Conservation (phyloP, 2,888 invertebrate genomes). For the Meteorus colon region DNA sequence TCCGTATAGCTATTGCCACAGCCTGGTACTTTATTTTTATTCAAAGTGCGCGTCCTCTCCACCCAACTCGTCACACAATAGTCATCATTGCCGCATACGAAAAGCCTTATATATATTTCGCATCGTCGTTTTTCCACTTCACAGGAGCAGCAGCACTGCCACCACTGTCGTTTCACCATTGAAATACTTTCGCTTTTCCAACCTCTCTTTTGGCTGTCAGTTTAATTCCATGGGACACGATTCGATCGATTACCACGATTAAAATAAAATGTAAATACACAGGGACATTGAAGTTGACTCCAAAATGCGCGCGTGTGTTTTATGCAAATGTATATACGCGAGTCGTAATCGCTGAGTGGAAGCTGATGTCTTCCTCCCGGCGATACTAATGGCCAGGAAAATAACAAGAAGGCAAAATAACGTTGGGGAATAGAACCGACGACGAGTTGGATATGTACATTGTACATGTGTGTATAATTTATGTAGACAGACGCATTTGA, state of each 20-base stretch:
- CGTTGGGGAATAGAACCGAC: constrained; percentile 49
- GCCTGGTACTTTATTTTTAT: constrained; percentile 70
- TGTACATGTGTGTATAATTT: constrained; percentile 3
- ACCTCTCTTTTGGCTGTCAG: constrained; percentile 47
- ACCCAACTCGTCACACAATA: constrained; percentile 35
- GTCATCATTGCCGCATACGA: constrained; percentile 40
- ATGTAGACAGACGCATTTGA: not conserved
- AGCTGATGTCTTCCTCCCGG: constrained; percentile 69
- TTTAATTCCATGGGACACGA: constrained; percentile 64
- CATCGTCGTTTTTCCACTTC: constrained; percentile 24
- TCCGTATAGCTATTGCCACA: constrained; percentile 55
- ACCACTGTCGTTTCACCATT: constrained; percentile 15
- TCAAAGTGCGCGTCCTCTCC: constrained; percentile 61
- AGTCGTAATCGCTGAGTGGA: constrained; percentile 72
- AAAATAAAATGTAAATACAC: constrained; percentile 72
- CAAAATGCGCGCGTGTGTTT: constrained; percentile 62
- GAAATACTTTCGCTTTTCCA: not conserved
- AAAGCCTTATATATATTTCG: not conserved
- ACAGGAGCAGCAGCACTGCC: constrained; percentile 2
- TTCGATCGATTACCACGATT: constrained; percentile 72
- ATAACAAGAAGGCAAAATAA: constrained; percentile 54
- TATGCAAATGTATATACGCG: constrained; percentile 67
- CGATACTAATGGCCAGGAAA: constrained; percentile 68
- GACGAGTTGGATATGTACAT: constrained; percentile 12
- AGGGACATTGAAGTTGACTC: not conserved